Percentiles rank a stretch among this genome's conserved stretches.
Evolutionary conservation across 1,140 invertebrate species (phyloP).

Genomic region (Batillaria attramentaria): DNA sequence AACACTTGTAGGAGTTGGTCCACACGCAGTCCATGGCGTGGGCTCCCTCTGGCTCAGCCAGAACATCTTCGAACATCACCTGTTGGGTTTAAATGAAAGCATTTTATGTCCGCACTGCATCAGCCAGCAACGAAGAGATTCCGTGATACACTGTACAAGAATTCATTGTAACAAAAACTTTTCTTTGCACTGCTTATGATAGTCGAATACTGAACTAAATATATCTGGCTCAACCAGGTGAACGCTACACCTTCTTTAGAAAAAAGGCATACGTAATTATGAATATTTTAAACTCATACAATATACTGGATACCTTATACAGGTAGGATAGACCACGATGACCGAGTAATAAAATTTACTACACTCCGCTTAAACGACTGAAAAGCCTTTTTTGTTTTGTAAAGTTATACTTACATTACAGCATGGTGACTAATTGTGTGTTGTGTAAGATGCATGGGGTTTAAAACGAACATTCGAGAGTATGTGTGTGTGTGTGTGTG

Average conservation of each 20-base stretch:
- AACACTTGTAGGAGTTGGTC: slow-evolving; percentile 81
- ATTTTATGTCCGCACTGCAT: no score
- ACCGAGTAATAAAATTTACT: not conserved
- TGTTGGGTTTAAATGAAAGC: no score
- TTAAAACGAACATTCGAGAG: not conserved
- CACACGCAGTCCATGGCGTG: slow-evolving; percentile 83
- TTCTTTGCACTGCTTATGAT: no score
- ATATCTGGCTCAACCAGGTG: no score
- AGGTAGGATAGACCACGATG: not conserved
- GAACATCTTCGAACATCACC: slow-evolving; percentile 80
- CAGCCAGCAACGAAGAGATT: no score
- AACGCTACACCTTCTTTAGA: no score
- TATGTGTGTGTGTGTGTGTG: not conserved
- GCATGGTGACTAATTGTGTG: not conserved
- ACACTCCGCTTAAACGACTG: not conserved
- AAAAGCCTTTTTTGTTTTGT: not conserved
- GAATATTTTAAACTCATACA: no score
- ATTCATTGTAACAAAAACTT: no score
- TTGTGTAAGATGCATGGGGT: not conserved
- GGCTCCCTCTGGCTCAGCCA: slow-evolving; percentile 84
- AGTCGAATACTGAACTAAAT: no score
- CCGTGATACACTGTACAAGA: no score
- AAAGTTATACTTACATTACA: not conserved
- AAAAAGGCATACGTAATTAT: no score
- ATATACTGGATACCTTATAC: no score